Evolutionary conservation across 2,113 vertebrate genomes (phyloP), one percentile per base, ranked within the genome.

Genomic region (Megaceryle maxima): DNA sequence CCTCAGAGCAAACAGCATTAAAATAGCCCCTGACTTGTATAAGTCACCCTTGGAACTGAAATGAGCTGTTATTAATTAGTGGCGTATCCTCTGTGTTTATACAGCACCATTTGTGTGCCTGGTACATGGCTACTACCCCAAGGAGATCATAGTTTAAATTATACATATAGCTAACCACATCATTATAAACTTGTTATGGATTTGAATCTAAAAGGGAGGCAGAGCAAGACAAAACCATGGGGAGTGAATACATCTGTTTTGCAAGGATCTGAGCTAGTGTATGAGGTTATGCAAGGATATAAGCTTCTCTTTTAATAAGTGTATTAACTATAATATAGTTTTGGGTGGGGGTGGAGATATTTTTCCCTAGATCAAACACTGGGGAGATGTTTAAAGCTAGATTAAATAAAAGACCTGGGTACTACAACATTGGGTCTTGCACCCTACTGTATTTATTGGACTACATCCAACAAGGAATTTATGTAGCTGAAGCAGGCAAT

Each of bases 101-200:
- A 72, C n/a, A 86, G 64, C 29, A 48, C 10, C 53, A 53, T 72
- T 82, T 88, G 70, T 67, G 41, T 33, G 76, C 48, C 73, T 83
- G 24, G 18, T 81, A 55, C 44, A 33, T 48, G 48, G 67, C 60
- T 74, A 56, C 55, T 82, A 28, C 44, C 53, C 70, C 26, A 60
- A 11, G 8, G 77, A 95, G 11, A 8, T 91, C 50, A 60, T 35
- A 53, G 62, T 73, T 87, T 79, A 87, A 94, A 94, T 93, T 84
- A 79, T 75, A 83, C 73, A 91, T 70, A 73, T 76, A 90, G 53
- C 35, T 91, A 83, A 85, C 39, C n/a, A 69, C 53, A 35, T 83
- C 62, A 82, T 91, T 86, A 96, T 57, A 57, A 96, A 64, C 35
- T 85, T 83, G 50, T 87, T 79, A 69, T 5, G 84, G 66, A 91